Conservation (phyloP, 2,113 vertebrate species). For the Tupaia tana region DNA sequence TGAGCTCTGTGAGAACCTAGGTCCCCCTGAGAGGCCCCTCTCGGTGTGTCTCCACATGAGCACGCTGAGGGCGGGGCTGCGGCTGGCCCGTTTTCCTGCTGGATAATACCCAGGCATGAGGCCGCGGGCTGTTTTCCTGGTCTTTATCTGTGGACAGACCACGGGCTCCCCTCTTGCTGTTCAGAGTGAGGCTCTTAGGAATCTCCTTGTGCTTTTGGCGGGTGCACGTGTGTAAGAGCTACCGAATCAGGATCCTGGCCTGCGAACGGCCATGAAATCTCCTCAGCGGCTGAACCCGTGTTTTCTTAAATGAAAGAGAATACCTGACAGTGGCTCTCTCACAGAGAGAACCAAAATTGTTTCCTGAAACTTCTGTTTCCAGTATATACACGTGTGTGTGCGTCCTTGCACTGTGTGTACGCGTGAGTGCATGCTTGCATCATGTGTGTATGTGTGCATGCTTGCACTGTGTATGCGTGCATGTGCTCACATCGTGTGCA, state of each 20-base stretch:
- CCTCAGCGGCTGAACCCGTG: neutral
- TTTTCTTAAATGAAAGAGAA: neutral
- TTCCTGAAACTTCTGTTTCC: neutral
- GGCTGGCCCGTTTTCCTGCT: neutral
- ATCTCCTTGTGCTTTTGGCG: neutral
- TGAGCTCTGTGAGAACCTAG: neutral
- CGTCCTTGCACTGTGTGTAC: neutral
- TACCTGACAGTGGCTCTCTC: neutral
- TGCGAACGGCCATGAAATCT: neutral
- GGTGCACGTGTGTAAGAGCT: neutral
- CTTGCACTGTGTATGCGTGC: neutral
- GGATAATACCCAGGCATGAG: neutral
- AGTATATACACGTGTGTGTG: fast-evolving
- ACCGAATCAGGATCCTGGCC: neutral
- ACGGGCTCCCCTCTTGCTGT: neutral
- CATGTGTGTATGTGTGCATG: fast-evolving
- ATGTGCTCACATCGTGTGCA: neutral
- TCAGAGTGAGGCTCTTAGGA: neutral
- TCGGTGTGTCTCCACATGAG: neutral
- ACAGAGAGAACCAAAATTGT: fast-evolving
- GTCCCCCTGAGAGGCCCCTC: too few relatives aligned
- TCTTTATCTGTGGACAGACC: neutral
- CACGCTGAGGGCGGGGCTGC: neutral
- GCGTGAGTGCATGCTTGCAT: neutral
- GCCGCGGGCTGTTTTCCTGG: neutral